Evolutionary conservation across 2,113 vertebrate genomes (phyloP).

Genomic region (Montifringilla adamsi): DNA sequence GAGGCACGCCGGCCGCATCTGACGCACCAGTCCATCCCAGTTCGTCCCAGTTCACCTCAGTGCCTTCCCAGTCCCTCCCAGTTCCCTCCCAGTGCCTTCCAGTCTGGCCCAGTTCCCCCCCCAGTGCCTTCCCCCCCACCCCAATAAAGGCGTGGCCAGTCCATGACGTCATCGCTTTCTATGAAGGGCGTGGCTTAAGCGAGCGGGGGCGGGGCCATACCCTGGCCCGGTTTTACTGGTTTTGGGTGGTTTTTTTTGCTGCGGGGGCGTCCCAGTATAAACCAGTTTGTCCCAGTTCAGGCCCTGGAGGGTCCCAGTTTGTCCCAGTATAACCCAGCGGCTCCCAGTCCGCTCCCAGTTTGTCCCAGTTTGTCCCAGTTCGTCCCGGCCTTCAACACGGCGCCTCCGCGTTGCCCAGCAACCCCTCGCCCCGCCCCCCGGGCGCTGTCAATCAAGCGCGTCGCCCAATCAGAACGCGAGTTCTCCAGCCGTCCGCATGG

Average conservation of each 20-base stretch:
- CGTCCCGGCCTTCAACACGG: accelerated
- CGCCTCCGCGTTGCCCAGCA: background rate
- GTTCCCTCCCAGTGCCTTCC: background rate
- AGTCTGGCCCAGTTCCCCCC: background rate
- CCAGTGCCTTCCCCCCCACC: background rate
- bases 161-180: background rate
- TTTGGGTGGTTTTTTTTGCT: too few relatives aligned
- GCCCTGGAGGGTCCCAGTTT: too few relatives aligned
- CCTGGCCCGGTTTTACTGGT: background rate
- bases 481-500: background rate
- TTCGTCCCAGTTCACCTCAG: background rate
- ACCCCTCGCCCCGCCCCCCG: background rate
- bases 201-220: background rate
- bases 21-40: too few relatives aligned
- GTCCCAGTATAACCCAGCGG: background rate
- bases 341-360: background rate
- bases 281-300: background rate
- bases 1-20: too few relatives aligned
- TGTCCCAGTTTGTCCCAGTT: background rate
- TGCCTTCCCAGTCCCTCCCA: too few relatives aligned
- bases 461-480: background rate
- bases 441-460: accelerated
- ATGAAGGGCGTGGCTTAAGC: background rate
- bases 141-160: background rate
- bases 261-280: accelerated